These are phyloP conservation scores for Cerceris rybyensis DNA, from an alignment of 2,888 invertebrate genomes.

Conservation along the genomic window DNA sequence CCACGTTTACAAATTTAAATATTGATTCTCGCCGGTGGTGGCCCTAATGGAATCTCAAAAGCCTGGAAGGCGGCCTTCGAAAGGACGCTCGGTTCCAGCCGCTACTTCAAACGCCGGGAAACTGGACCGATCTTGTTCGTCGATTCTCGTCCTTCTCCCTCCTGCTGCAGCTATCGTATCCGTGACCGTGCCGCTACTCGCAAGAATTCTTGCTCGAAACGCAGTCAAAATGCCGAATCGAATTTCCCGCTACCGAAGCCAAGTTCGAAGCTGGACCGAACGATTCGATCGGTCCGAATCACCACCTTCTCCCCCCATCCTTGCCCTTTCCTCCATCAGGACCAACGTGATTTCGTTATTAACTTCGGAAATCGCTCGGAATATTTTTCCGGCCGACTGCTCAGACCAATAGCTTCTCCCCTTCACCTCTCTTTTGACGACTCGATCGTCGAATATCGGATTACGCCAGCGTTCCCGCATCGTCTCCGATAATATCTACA, in stretches of 20 bases:
- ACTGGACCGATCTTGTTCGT: conserved; percentile 11
- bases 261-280: conserved; percentile 58
- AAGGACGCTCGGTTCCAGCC: conserved; percentile 38
- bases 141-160: neutral
- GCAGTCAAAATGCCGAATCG: conserved; percentile 69
- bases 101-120: conserved; percentile 13
- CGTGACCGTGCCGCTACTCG: neutral
- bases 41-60: conserved; percentile 73
- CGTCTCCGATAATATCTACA: too few species aligned
- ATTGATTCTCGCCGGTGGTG: conserved; percentile 71
- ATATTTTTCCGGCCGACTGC: neutral
- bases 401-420: neutral
- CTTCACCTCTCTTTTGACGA: neutral
- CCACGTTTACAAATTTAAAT: conserved; percentile 74
- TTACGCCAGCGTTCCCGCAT: neutral
- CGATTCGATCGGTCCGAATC: too few species aligned
- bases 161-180: neutral
- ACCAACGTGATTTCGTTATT: conserved; percentile 47
- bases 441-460: neutral
- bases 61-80: conserved; percentile 55
- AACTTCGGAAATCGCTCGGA: conserved; percentile 14
- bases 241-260: conserved; percentile 69
- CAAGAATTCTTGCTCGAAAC: neutral
- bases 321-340: neutral
- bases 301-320: conserved; percentile 15